Evolutionary conservation across 2,797 vertebrate species (phyloP).

Genomic region (Nannoperca obscura): DNA sequence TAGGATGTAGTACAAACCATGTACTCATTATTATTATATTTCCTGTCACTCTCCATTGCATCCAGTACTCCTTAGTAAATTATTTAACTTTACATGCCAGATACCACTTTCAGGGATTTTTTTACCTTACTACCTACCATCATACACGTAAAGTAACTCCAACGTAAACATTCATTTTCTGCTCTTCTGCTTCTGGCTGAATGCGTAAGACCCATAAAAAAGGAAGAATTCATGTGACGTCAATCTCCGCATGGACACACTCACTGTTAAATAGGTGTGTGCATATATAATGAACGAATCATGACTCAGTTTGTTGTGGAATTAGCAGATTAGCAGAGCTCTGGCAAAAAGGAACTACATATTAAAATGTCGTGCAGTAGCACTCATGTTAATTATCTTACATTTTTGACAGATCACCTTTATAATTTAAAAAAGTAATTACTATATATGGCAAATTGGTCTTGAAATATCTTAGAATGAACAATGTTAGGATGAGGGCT

Average conservation of each 20-base stretch:
- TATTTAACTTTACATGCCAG: background rate
- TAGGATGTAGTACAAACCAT: constrained; percentile 75
- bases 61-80: background rate
- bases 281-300: background rate
- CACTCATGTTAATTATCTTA: constrained; percentile 19
- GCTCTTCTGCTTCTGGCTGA: background rate
- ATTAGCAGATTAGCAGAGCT: background rate
- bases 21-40: background rate
- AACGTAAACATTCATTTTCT: background rate
- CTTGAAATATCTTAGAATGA: constrained; percentile 8
- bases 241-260: background rate
- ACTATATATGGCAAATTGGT: constrained; percentile 10
- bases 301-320: background rate
- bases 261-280: background rate
- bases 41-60: background rate
- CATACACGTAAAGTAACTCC: background rate
- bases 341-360: background rate
- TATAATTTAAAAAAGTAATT: constrained; percentile 16
- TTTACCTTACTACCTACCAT: background rate
- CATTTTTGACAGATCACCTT: constrained; percentile 1
- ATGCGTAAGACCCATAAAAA: background rate
- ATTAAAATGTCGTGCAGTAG: constrained; percentile 7
- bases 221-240: background rate
- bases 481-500: background rate
- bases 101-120: background rate